Evolutionary conservation across 2,113 vertebrate species (phyloP).

Genomic region (Phycodurus eques): DNA sequence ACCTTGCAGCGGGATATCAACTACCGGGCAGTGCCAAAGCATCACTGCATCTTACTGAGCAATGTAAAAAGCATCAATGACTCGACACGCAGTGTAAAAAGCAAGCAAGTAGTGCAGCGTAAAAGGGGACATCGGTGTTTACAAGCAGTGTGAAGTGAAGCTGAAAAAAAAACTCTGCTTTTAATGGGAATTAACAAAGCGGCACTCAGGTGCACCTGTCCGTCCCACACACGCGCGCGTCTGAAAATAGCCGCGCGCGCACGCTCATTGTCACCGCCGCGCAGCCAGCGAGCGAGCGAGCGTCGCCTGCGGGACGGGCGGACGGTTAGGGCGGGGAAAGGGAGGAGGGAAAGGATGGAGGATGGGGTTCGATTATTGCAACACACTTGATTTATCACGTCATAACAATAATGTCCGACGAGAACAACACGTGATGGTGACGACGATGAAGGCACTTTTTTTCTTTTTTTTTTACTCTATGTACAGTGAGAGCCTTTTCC

Average conservation of each 20-base stretch:
- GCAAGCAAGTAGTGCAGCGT: background rate
- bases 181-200: slow-evolving; percentile 4
- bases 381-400: slow-evolving; percentile 1
- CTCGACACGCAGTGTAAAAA: background rate
- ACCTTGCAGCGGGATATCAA: background rate
- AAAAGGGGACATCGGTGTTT: background rate
- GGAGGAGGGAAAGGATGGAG: slow-evolving; percentile 3
- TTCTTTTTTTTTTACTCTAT: background rate
- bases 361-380: background rate
- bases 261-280: slow-evolving; percentile 20
- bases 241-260: slow-evolving; percentile 54
- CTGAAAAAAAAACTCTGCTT: background rate
- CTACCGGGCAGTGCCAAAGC: no score
- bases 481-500: background rate
- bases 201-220: slow-evolving; percentile 47
- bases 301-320: slow-evolving; percentile 58
- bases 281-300: slow-evolving; percentile 17
- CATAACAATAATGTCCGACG: background rate
- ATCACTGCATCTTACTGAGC: background rate
- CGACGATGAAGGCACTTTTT: background rate
- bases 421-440: background rate
- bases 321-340: slow-evolving; percentile 53
- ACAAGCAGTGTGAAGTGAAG: background rate
- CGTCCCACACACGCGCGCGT: slow-evolving; percentile 9
- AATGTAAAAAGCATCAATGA: slow-evolving; percentile 1